Evolutionary conservation across 1,140 invertebrate genomes (phyloP).

Genomic region (Ceratitis capitata): DNA sequence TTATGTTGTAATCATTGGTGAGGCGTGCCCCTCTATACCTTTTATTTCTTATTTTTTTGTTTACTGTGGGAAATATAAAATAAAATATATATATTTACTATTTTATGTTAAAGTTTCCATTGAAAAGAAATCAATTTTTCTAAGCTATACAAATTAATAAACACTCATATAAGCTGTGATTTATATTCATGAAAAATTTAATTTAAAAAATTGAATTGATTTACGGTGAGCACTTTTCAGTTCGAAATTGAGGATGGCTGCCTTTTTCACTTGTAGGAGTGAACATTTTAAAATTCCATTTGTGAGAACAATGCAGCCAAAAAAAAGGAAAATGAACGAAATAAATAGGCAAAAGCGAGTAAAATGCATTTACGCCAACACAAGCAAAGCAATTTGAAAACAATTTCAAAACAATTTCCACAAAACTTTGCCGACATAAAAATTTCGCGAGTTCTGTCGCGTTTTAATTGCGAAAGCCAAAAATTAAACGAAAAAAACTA

Average conservation of each 20-base stretch:
- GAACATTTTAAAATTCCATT: constrained; percentile 6
- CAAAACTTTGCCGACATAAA: not conserved
- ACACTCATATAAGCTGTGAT: too few relatives aligned
- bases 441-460: not conserved
- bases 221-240: not conserved
- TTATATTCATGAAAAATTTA: not conserved
- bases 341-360: not conserved
- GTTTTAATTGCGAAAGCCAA: constrained; percentile 28
- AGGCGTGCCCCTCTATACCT: not conserved
- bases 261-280: not conserved
- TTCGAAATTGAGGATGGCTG: not conserved
- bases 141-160: not conserved
- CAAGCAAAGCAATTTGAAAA: constrained; percentile 7
- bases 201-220: not conserved
- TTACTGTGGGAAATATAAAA: too few relatives aligned
- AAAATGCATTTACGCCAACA: not conserved
- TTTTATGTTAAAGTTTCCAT: too few relatives aligned
- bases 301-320: not conserved
- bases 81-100: too few relatives aligned
- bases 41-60: not conserved
- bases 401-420: constrained; percentile 3
- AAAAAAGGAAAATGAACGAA: not conserved
- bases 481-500: not conserved
- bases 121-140: too few relatives aligned
- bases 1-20: not conserved